Base-by-base conservation (phyloP, 2,888 invertebrate genomes). In the Clunio marinus region DNA sequence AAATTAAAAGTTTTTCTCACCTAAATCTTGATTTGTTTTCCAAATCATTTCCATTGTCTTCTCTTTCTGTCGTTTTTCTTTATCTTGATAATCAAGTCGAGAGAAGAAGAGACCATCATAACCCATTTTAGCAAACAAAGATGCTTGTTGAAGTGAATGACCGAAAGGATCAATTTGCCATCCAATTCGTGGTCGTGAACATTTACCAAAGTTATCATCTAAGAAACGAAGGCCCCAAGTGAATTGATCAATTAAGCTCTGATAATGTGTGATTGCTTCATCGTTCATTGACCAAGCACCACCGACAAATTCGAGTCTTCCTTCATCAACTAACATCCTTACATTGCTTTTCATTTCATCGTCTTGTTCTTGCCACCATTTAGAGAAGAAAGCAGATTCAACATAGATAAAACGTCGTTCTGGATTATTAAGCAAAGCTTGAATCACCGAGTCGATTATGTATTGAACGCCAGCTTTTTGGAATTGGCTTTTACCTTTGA, bases 131-230 rank as follows among this genome's bases (percentile, higher is more conserved):
- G 84, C 83, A 7, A 84, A 82, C 27, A 81, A 74, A n/a, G 87
- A 86, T 0, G 88, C 86, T 72, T 86, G 86, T 75, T 89, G 89
- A 17, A n/a, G 51, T 22, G 51, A 51, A 74, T 93, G 93, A 0
- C 93, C 93, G 74, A 93, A 93, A 0, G 92, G 91, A 75, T 93
- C 93, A 35, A 89, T 88, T 74, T 89, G 91, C 92, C 92, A 91
- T 0, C 86, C 91, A 7, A 88, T 83, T 69, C 82, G 83, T 0
- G 93, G 92, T 2, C 84, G 78, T 0, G 85, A 91, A 74, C 91
- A 91, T 1, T 80, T 76, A 0, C 88, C 89, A 73, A 90, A 88
- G 0, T 87, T 86, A 5, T 87, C 83, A 72, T 88, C 80, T 71
- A 84, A 86, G 22, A 81, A 1, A 77, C 86, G 82, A 37, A 91